Evolutionary conservation across 2,797 vertebrate species (phyloP).

Genomic region (Limosa lapponica): DNA sequence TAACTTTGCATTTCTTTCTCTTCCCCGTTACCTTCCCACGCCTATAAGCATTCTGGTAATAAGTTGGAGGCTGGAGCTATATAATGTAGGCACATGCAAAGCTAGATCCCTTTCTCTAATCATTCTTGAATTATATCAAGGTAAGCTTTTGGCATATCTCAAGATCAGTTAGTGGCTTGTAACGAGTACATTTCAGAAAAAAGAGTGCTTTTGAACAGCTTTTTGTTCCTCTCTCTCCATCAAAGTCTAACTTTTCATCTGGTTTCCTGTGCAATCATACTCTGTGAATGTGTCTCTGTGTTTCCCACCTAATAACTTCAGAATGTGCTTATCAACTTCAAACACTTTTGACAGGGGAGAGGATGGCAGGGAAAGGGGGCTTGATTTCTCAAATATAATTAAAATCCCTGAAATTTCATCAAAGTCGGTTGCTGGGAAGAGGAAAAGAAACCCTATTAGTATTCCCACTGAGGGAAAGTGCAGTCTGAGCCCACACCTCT

Average conservation of each 20-base stretch:
- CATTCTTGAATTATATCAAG: background rate
- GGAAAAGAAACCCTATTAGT: background rate
- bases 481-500: background rate
- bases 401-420: background rate
- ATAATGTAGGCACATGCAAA: background rate
- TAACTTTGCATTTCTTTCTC: background rate
- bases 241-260: background rate
- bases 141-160: background rate
- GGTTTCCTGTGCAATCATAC: background rate
- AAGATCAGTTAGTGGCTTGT: background rate
- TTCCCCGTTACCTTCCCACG: fast-evolving
- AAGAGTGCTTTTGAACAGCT: background rate
- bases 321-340: background rate
- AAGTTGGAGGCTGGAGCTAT: background rate
- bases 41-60: background rate
- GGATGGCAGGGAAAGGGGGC: background rate
- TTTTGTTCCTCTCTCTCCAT: background rate
- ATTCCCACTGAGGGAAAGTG: background rate
- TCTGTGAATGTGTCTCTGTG: background rate
- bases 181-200: background rate
- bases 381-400: background rate
- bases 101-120: background rate
- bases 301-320: slow-evolving; percentile 7
- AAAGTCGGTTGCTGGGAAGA: background rate
- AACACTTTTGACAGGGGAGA: background rate